These are phyloP conservation scores for Clunio marinus DNA, from an alignment of 2,888 invertebrate genomes.

Conservation along the genomic window DNA sequence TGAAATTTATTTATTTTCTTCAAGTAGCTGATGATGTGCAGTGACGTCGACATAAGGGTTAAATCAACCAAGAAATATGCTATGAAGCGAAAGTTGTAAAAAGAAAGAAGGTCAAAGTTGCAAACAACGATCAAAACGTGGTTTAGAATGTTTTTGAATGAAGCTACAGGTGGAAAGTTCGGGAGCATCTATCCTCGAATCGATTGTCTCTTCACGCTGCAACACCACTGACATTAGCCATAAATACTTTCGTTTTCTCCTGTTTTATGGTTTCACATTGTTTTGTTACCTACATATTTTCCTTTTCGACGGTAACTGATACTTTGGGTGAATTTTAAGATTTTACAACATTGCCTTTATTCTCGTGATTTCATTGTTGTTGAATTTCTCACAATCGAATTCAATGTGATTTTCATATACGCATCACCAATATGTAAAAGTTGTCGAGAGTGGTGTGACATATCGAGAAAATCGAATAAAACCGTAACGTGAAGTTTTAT, in stretches of 20 bases:
- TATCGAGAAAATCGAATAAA: no score
- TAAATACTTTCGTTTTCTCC: neutral
- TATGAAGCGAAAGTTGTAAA: no score
- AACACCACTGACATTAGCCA: neutral
- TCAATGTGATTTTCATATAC: neutral
- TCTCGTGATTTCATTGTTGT: neutral
- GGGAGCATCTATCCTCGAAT: no score
- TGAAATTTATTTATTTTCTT: conserved; percentile 25
- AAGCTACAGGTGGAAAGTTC: neutral
- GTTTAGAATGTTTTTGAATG: no score
- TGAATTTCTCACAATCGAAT: neutral
- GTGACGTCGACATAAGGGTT: neutral
- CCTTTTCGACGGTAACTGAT: neutral
- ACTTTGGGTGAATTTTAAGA: neutral
- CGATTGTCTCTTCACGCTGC: no score
- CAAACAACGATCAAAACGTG: no score
- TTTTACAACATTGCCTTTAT: neutral
- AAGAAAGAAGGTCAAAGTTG: no score
- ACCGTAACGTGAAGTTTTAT: neutral
- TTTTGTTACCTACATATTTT: neutral
- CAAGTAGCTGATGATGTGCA: neutral
- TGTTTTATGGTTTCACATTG: neutral
- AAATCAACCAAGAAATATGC: no score
- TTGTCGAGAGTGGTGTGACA: no score
- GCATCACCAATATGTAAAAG: neutral